A percentile compares a stretch with the other conserved stretches of the same genome.
phyloP scores from a whole-genome alignment of 1,140 invertebrate species.

The Caenorhabditis inopinata region DNA sequence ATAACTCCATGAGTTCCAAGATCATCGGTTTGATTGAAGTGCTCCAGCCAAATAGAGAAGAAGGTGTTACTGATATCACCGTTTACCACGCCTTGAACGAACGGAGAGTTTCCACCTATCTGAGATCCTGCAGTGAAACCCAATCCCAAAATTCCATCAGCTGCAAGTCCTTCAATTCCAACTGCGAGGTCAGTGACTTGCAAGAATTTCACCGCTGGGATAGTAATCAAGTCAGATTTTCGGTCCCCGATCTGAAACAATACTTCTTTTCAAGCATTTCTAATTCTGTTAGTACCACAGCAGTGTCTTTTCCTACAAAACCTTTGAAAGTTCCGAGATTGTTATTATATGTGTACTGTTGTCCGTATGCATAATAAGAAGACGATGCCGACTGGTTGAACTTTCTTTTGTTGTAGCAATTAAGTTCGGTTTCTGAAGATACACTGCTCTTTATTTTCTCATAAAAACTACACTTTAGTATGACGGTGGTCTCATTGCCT shows the following conservation, averaged over 20 bases:
- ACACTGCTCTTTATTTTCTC: too few relatives aligned
- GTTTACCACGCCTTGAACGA: not conserved
- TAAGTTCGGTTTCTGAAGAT: not conserved
- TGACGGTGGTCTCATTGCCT: too few relatives aligned
- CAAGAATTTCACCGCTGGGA: not conserved
- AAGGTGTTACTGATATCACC: not conserved
- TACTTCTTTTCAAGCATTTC: not conserved
- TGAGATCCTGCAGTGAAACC: not conserved
- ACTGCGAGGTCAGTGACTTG: not conserved
- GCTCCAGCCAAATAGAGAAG: constrained; percentile 21
- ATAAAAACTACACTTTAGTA: too few relatives aligned
- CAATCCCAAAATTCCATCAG: constrained; percentile 26
- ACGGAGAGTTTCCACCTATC: constrained; percentile 19
- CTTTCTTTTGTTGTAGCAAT: not conserved
- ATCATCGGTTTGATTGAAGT: constrained; percentile 16
- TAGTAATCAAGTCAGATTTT: constrained; percentile 7
- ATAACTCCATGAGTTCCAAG: constrained; percentile 15
- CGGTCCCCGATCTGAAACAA: constrained; percentile 9
- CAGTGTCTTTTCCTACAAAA: constrained; percentile 4
- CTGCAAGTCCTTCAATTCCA: not conserved
- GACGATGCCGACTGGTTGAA: not conserved
- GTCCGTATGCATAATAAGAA: constrained; percentile 13
- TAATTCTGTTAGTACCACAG: not conserved
- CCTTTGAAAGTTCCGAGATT: constrained; percentile 1
- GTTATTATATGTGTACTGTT: not conserved